Conservation (phyloP, 2,888 invertebrate genomes). For the Hypomecis atomaria region DNA sequence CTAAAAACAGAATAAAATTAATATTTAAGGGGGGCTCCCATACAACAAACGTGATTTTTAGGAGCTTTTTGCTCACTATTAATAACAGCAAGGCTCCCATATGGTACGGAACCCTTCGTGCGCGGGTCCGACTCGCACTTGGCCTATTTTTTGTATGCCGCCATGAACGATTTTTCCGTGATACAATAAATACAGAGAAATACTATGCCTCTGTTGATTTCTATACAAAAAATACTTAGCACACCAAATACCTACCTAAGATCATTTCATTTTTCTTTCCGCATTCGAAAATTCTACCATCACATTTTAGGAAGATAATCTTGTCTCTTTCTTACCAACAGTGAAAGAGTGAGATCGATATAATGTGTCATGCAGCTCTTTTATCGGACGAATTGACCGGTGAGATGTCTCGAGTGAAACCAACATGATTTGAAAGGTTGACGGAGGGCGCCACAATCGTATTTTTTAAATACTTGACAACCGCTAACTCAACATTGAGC, state of each 20-base stretch:
- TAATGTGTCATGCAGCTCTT: neutral
- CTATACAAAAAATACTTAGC: constrained; percentile 23
- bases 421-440: neutral
- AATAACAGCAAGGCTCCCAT: too few species aligned
- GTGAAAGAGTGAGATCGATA: constrained; percentile 9
- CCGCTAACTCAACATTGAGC: too few species aligned
- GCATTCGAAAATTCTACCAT: neutral
- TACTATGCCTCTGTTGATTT: constrained; percentile 10
- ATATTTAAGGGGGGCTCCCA: too few species aligned
- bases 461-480: neutral
- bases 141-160: too few species aligned
- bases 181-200: too few species aligned
- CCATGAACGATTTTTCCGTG: too few species aligned
- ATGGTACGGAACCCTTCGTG: too few species aligned
- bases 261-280: constrained; percentile 20
- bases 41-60: too few species aligned
- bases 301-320: constrained; percentile 7
- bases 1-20: too few species aligned
- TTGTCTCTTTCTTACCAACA: constrained; percentile 3
- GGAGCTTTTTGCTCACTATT: too few species aligned
- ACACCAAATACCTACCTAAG: constrained; percentile 27
- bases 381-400: constrained; percentile 6
- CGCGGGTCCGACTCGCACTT: too few species aligned
- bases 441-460: neutral
- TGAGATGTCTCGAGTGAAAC: neutral